A percentile compares a stretch with the other conserved stretches of the same genome.
Evolutionary conservation across 2,888 invertebrate species (phyloP).

Genomic region (Sinopyrophorus schimmeli): DNA sequence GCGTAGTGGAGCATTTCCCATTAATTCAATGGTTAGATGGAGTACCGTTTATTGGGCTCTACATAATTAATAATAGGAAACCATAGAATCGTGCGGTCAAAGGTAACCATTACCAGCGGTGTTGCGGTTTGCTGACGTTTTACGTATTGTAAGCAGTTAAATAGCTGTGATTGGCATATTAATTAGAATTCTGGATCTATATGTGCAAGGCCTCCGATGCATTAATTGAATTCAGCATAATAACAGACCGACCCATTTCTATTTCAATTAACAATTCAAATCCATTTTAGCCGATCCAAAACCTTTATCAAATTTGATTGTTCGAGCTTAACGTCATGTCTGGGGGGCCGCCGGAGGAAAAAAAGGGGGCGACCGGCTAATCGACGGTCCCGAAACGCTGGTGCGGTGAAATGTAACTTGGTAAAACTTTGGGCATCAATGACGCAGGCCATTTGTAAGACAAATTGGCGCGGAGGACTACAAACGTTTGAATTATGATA

Average conservation of each 20-base stretch:
- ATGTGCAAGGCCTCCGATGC: slow-evolving; percentile 15
- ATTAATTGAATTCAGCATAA: slow-evolving; percentile 19
- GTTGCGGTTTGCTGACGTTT: slow-evolving; percentile 29
- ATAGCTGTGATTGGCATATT: slow-evolving; percentile 29
- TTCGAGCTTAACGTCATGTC: no score
- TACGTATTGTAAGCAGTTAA: slow-evolving; percentile 26
- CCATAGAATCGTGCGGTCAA: slow-evolving; percentile 18
- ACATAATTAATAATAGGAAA: slow-evolving; percentile 22
- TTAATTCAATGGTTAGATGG: slow-evolving; percentile 15
- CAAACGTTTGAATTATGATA: slow-evolving; percentile 24
- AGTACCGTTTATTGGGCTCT: slow-evolving; percentile 17
- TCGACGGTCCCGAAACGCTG: no score
- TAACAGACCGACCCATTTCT: no score
- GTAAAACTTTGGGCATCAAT: no score
- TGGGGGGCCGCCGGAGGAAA: no score
- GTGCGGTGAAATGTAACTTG: no score
- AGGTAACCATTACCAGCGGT: slow-evolving; percentile 20
- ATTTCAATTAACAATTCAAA: no score
- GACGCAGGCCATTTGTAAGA: slow-evolving; percentile 17
- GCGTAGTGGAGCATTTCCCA: no score
- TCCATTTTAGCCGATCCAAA: no score
- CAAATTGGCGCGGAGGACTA: slow-evolving; percentile 19
- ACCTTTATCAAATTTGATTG: no score
- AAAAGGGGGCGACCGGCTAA: no score
- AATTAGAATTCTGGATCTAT: slow-evolving; percentile 19